Conservation (phyloP, 2,113 vertebrate species). For the Tor tambroides region DNA sequence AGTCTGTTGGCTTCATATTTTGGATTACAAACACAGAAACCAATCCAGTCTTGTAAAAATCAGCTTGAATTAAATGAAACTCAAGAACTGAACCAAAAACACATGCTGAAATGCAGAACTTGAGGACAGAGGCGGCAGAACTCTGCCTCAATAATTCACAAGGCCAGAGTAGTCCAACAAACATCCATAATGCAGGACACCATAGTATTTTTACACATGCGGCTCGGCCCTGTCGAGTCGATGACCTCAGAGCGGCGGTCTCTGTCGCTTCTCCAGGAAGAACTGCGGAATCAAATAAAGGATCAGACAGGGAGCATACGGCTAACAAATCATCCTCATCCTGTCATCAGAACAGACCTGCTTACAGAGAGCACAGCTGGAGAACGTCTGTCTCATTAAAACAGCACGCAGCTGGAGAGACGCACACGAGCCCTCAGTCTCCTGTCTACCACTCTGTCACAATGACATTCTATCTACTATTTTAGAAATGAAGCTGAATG, state of each 20-base stretch:
- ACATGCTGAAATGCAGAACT: not conserved
- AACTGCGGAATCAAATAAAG: slow-evolving; percentile 54
- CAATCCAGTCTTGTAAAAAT: not conserved
- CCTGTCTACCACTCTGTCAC: not conserved
- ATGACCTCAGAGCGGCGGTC: slow-evolving; percentile 30
- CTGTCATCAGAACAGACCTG: not conserved
- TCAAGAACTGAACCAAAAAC: not conserved
- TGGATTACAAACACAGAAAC: not conserved
- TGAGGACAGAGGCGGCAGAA: not conserved
- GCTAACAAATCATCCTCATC: not conserved
- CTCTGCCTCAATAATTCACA: slow-evolving; percentile 15
- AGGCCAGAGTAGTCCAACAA: slow-evolving; percentile 8
- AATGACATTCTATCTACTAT: not conserved
- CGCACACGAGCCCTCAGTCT: not conserved
- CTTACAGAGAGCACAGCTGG: slow-evolving; percentile 30
- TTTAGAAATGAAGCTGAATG: not conserved
- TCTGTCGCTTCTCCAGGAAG: slow-evolving; percentile 57
- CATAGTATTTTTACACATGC: not conserved
- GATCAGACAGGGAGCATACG: slow-evolving; percentile 5
- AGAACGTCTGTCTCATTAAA: slow-evolving; percentile 34
- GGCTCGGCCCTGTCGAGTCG: not conserved
- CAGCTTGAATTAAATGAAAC: not conserved
- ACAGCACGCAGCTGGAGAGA: not conserved
- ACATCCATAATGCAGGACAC: not conserved
- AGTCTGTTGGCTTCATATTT: not conserved